Evolutionary conservation across 2,113 vertebrate genomes (phyloP).

Genomic region (Sorex fumeus): DNA sequence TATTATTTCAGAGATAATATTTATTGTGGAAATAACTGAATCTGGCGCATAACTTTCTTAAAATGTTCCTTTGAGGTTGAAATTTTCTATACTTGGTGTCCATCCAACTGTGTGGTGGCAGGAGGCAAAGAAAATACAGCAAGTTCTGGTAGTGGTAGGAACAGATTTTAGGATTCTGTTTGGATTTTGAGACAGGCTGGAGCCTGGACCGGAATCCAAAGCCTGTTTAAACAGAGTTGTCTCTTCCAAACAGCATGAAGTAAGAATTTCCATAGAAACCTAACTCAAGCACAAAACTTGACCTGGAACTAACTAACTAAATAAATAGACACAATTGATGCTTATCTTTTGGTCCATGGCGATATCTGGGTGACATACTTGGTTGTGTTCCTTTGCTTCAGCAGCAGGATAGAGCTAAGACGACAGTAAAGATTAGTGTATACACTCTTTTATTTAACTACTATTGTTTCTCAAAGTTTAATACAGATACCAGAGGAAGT

Average conservation of each 20-base stretch:
- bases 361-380: neutral
- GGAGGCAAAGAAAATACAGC: conserved; percentile 85
- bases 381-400: neutral
- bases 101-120: conserved; percentile 84
- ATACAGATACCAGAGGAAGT: neutral
- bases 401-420: neutral
- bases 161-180: conserved; percentile 86
- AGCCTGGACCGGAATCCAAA: conserved; percentile 84
- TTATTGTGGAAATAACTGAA: conserved; percentile 76
- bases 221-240: conserved; percentile 80
- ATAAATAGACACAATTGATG: conserved; percentile 1
- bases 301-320: conserved; percentile 62
- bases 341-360: neutral
- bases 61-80: conserved; percentile 83
- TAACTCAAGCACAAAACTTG: conserved; percentile 76
- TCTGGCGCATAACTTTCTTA: conserved; percentile 80
- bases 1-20: conserved; percentile 71
- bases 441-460: neutral
- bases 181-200: conserved; percentile 84
- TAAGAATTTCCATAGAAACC: conserved; percentile 82
- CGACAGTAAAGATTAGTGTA: neutral
- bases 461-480: neutral
- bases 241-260: conserved; percentile 75
- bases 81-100: conserved; percentile 86
- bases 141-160: conserved; percentile 82